Percentiles rank a stretch among this genome's conserved stretches.
Evolutionary conservation across 2,797 vertebrate species (phyloP).

Genomic region (Hypotaenidia okinawae): DNA sequence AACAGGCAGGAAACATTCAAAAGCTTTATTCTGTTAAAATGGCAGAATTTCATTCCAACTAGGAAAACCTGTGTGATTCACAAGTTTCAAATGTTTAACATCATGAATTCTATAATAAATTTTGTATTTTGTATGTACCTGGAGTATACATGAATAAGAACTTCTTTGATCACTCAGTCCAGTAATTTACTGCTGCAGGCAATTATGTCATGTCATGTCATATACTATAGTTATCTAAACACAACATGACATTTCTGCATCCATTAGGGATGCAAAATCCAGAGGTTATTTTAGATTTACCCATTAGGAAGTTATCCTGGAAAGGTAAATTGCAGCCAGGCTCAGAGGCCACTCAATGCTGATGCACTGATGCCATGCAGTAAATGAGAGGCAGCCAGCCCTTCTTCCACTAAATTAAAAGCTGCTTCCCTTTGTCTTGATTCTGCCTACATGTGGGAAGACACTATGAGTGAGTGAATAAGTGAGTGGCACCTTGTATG

Average conservation of each 20-base stretch:
- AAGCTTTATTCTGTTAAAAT: not conserved
- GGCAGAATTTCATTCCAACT: not conserved
- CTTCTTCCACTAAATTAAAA: not conserved
- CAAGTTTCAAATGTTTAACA: not conserved
- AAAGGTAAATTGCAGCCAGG: not conserved
- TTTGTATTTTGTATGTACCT: not conserved
- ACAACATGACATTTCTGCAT: not conserved
- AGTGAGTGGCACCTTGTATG: not conserved
- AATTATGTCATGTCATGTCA: not conserved
- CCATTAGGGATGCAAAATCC: not conserved
- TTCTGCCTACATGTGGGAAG: not conserved
- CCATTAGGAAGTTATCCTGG: not conserved
- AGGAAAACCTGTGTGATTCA: not conserved
- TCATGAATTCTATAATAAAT: not conserved
- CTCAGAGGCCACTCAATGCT: not conserved
- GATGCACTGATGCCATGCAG: not conserved
- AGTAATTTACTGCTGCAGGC: not conserved
- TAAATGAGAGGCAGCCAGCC: not conserved
- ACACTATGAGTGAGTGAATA: not conserved
- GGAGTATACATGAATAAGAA: not conserved
- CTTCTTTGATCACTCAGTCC: not conserved
- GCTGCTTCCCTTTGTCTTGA: not conserved
- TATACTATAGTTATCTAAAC: not conserved
- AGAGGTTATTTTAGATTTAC: constrained; percentile 5
- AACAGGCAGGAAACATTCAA: not conserved